Evolutionary conservation across 2,797 vertebrate genomes (phyloP).

Genomic region (Chloroceryle amazona): DNA sequence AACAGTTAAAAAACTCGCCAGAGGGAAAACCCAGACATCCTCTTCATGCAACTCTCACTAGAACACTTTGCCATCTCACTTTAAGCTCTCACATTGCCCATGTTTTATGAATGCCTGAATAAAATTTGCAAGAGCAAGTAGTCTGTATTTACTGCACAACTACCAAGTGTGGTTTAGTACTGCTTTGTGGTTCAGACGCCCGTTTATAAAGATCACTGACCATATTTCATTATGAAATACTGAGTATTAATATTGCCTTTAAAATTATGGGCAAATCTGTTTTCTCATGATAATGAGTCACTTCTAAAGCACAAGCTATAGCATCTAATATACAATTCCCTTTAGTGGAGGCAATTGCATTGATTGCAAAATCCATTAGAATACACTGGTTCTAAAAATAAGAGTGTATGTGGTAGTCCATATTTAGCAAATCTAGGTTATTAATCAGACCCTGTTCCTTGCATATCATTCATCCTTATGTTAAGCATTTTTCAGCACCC

Average conservation of each 20-base stretch:
- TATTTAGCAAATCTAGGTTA: constrained; percentile 52
- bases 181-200: not conserved
- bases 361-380: constrained; percentile 66
- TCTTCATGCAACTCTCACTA: not conserved
- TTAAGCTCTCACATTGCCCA: not conserved
- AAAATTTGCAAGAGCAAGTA: not conserved
- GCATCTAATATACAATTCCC: constrained; percentile 12
- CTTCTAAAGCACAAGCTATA: not conserved
- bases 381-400: constrained; percentile 49
- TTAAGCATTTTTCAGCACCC: not conserved
- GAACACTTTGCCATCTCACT: not conserved
- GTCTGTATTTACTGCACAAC: not conserved
- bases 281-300: constrained; percentile 23
- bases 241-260: not conserved
- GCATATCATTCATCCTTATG: not conserved
- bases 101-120: not conserved
- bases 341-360: constrained; percentile 52
- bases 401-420: not conserved
- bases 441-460: constrained; percentile 35
- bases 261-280: not conserved
- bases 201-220: not conserved
- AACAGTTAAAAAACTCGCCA: not conserved
- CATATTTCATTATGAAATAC: not conserved
- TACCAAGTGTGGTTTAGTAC: not conserved
- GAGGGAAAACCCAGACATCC: not conserved